Conservation (phyloP, 2,888 invertebrate species). For the Hirtodrosophila alboralis region DNA sequence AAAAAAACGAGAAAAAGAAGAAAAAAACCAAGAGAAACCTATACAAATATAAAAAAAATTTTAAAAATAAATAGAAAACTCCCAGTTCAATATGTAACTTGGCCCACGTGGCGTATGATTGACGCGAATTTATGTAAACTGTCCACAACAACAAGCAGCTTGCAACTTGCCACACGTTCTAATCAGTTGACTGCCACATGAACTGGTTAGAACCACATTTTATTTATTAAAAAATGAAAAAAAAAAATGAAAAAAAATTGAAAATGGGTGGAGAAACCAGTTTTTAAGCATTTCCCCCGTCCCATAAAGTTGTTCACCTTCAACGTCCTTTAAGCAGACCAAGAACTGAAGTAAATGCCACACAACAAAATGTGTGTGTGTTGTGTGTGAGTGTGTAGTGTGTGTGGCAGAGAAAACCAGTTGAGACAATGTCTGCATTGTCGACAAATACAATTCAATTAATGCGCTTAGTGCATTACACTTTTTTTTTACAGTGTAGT, state of each 20-base stretch:
- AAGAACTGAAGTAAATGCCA: constrained; percentile 35
- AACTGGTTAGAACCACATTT: constrained; percentile 44
- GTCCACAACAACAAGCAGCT: constrained; percentile 47
- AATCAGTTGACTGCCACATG: constrained; percentile 58
- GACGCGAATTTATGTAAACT: constrained; percentile 78
- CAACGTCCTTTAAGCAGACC: constrained; percentile 69
- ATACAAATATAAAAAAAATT: constrained; percentile 1
- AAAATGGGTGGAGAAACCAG: constrained; percentile 34
- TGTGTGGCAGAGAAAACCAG: constrained; percentile 55
- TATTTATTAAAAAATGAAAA: constrained; percentile 14
- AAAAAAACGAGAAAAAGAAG: constrained; percentile 12
- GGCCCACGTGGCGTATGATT: constrained; percentile 77
- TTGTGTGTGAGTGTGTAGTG: constrained; percentile 13
- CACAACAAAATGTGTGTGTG: constrained; percentile 11
- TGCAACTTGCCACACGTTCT: constrained; percentile 74
- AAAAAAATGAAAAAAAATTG: constrained; percentile 6
- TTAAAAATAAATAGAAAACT: constrained; percentile 20
- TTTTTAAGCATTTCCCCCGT: constrained; percentile 18
- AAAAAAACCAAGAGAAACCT: neutral
- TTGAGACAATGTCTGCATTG: constrained; percentile 42
- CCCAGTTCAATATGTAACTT: constrained; percentile 58
- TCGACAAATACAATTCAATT: constrained; percentile 78
- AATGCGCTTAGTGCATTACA: constrained; percentile 77
- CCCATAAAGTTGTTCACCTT: constrained; percentile 65
- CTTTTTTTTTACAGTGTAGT: constrained; percentile 56